Percentiles rank a stretch among this genome's conserved stretches.
Conservation (phyloP, 35 echinoderm and acorn worm genomes). For the Heliocidaris erythrogramma region DNA sequence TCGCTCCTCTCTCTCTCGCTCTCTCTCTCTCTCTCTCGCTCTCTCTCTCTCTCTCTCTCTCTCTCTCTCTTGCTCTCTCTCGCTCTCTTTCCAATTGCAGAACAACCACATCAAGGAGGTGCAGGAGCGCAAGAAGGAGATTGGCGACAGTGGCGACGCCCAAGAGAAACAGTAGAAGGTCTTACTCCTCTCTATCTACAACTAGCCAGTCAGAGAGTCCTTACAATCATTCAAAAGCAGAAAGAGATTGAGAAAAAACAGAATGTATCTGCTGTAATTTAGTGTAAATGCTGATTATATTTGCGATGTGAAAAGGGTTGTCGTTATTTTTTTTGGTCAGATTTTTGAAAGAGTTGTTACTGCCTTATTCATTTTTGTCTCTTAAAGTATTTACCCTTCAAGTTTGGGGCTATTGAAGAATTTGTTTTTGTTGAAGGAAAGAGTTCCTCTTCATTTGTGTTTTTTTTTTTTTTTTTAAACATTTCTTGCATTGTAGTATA, state of each 20-base stretch:
- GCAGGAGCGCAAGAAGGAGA: constrained; percentile 32
- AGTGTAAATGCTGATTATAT: constrained; percentile 35
- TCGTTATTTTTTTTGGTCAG: neutral
- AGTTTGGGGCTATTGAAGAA: neutral
- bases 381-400: neutral
- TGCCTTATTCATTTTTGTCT: neutral
- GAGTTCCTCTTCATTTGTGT: neutral
- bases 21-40: neutral
- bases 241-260: neutral
- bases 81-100: neutral
- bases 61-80: neutral
- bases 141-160: neutral
- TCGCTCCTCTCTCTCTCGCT: neutral
- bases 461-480: neutral
- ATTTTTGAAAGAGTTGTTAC: neutral
- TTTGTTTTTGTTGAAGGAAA: neutral
- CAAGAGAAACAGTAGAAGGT: neutral
- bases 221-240: neutral
- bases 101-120: constrained; percentile 25
- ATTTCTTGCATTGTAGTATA: neutral
- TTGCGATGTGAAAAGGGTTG: constrained; percentile 33
- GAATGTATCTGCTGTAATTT: constrained; percentile 33
- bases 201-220: neutral
- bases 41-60: neutral
- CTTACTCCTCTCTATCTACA: neutral